Evolutionary conservation across 1,140 invertebrate genomes (phyloP).

Genomic region (Bacillus rossius): DNA sequence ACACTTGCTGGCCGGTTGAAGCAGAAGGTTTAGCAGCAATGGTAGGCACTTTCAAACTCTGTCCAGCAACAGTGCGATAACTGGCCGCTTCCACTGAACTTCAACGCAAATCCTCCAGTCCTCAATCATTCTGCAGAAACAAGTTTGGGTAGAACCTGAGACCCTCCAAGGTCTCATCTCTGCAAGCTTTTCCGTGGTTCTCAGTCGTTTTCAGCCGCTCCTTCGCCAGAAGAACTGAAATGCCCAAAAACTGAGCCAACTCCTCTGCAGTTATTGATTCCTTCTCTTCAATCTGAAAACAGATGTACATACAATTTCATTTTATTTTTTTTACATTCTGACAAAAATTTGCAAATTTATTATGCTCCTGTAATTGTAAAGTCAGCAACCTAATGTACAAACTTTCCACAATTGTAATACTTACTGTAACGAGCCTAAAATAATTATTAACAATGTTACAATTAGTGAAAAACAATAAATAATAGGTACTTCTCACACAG

Average conservation of each 20-base stretch:
- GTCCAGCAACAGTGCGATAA: no score
- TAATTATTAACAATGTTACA: no score
- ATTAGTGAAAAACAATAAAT: no score
- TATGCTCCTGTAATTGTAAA: not conserved
- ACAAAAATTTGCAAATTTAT: not conserved
- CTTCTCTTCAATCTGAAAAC: constrained; percentile 63
- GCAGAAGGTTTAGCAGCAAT: no score
- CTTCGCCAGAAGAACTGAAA: constrained; percentile 84
- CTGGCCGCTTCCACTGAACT: no score
- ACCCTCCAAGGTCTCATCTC: constrained; percentile 92
- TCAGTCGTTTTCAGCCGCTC: constrained; percentile 82
- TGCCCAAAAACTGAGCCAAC: constrained; percentile 69
- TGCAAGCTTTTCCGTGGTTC: constrained; percentile 74
- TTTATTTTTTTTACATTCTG: no score
- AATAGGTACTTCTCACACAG: no score
- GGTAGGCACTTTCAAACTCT: no score
- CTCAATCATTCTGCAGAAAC: constrained; percentile 47
- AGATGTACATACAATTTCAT: constrained; percentile 27
- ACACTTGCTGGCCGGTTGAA: no score
- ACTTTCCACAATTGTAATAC: not conserved
- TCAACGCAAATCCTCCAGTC: no score
- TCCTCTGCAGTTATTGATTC: constrained; percentile 78
- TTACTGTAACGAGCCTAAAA: no score
- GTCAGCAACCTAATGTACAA: not conserved
- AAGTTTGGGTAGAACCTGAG: constrained; percentile 88